These are phyloP conservation scores for Anaspis maculata DNA, from an alignment of 2,888 invertebrate genomes.

Conservation along the genomic window DNA sequence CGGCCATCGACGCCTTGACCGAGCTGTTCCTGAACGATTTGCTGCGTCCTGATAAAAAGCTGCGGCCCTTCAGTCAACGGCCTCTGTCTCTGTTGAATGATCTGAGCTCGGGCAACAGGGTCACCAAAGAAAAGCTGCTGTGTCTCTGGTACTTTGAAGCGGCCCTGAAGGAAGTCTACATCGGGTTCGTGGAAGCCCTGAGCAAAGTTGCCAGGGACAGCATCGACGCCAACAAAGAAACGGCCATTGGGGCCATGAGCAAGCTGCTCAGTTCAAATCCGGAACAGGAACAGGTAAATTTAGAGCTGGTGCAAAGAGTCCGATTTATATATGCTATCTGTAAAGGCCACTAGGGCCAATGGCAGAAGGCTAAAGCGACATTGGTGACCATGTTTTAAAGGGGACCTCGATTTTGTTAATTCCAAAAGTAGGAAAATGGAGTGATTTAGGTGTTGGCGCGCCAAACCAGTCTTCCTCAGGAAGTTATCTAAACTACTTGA, in stretches of 20 bases:
- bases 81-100: conserved; percentile 51
- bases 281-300: conserved; percentile 71
- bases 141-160: conserved; percentile 86
- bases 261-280: conserved; percentile 69
- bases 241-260: conserved; percentile 66
- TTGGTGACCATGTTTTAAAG: background rate
- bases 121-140: conserved; percentile 55
- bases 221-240: conserved; percentile 71
- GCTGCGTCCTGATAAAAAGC: conserved; percentile 55
- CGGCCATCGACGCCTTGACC: conserved; percentile 65
- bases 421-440: too few relatives aligned
- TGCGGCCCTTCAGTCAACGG: conserved; percentile 59
- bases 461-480: too few relatives aligned
- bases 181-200: conserved; percentile 61
- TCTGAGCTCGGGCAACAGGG: conserved; percentile 56
- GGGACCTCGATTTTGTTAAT: too few relatives aligned
- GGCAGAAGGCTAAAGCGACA: background rate
- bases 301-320: too few relatives aligned
- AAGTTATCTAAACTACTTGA: too few relatives aligned
- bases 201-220: conserved; percentile 69
- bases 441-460: too few relatives aligned
- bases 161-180: conserved; percentile 64
- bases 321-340: background rate
- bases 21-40: conserved; percentile 70
- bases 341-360: background rate